Evolutionary conservation across 1,140 invertebrate species (phyloP).

Genomic region (Aphelinus certus): DNA sequence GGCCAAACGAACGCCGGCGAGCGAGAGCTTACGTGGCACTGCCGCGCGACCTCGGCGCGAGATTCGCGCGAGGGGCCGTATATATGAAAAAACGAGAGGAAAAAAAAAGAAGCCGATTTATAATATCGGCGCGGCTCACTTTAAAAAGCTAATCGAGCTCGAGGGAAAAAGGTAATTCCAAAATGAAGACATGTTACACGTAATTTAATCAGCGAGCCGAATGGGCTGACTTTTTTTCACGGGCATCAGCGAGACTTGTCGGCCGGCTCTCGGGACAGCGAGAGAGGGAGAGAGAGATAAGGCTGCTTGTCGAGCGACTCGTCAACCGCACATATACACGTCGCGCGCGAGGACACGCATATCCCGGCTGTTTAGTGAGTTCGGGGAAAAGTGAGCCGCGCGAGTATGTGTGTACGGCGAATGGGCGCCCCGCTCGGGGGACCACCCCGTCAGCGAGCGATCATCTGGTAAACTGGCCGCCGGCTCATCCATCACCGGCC

Average conservation of each 20-base stretch:
- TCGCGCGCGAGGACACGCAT: no score
- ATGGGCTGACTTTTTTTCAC: conserved; percentile 11
- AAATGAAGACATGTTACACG: conserved; percentile 38
- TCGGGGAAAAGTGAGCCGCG: no score
- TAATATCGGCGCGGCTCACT: background rate
- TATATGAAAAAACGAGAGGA: no score
- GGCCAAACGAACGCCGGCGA: no score
- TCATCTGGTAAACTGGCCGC: conserved; percentile 66
- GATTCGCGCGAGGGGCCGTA: no score
- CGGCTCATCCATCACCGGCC: conserved; percentile 60
- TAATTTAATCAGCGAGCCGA: conserved; percentile 36
- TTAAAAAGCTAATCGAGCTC: conserved; percentile 31
- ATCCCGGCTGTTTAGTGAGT: no score
- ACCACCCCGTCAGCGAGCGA: conserved; percentile 62
- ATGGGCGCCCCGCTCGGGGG: conserved; percentile 24
- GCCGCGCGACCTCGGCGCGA: no score
- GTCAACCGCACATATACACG: no score
- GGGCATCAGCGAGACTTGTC: background rate
- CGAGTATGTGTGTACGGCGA: no score
- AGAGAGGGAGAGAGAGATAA: conserved; percentile 14
- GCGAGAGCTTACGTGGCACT: no score
- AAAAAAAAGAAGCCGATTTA: no score
- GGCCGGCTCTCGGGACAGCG: no score
- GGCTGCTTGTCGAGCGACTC: background rate
- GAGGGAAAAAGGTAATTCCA: conserved; percentile 14